Evolutionary conservation across 2,888 invertebrate species (phyloP), one percentile per base, ranked within the genome.

Genomic region (Dasypolia templi): DNA sequence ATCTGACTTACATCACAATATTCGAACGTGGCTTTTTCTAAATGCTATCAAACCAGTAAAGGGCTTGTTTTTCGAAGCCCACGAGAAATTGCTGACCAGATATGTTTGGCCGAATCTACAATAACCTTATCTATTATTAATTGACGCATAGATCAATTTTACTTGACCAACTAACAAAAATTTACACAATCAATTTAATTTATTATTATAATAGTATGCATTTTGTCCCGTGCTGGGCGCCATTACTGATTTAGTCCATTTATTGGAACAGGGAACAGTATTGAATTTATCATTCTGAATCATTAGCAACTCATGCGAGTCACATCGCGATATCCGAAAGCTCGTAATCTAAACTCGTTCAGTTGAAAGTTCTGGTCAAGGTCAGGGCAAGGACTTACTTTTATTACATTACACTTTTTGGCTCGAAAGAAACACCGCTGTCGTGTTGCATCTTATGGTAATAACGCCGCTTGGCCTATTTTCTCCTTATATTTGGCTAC

Each of bases 311-410:
- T 79, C 81, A 83, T 77, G 74, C 61, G 35, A 72, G 64, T 46
- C 42, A 66, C 58, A 67, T 63, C 55, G 42, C 53, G 59, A 67
- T 71, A 68, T 62, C 53, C 6, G 4, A 69, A 72, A 39, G 66
- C 70, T 77, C 67, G 64, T 74, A 73, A 77, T 70, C 55, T 46
- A 62, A 67, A 79, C 55, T 68, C 75, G 76, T 77, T 82, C 72
- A 65, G 69, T 67, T 65, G 58, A 77, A 82, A 64, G 59, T 79
- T 81, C 61, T 72, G 87, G 89, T 77, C 89, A 88, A 88, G 88
- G 89, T 66, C 79, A 59, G 82, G 80, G n/a, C 88, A 81, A 86
- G 86, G 81, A 83, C 77, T 79, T 51, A 29, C 59, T 81, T 84
- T 76, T 67, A 67, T 80, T 72, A 67, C 58, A 72, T 62, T 77